Base-by-base conservation (phyloP, 2,888 invertebrate species). In the Caenorhabditis macrosperma region DNA sequence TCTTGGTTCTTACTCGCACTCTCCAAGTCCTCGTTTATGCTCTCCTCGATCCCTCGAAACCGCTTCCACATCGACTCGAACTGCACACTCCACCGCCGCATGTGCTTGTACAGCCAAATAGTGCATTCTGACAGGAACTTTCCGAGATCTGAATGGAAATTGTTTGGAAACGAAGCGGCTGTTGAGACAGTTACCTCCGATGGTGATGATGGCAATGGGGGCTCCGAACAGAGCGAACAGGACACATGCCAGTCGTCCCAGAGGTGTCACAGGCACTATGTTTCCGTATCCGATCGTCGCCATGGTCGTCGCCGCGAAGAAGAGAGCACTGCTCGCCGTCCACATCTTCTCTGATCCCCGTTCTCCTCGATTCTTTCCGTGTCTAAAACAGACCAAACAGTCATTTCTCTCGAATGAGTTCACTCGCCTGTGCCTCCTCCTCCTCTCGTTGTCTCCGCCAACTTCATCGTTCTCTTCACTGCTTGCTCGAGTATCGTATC, bases 281-380 rank as follows among this genome's bases (percentile, higher is more conserved):
- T 90, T 90, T 38, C 90, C 90, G 78, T 88, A 89, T 44, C 88
- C 90, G 26, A 90, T 90, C 17, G 90, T 90, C 4, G 90, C 89
- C 90, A 90, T 90, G 1, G 90, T 90, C 2, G 90, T 90, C 6
- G 89, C 89, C 2, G 90, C 88, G 68, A 90, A 90, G 78, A 90
- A 90, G 6, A 90, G 72, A 0, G 90, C 86, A 59, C 88, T 89
- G 55, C 85, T 84, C 12, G 86, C 83, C 12, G 90, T 90, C 90
- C 90, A 90, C 84, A 90, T 78, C 72, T 90, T 88, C 33, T 88
- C 88, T 1, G 64, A 55, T n/a, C 85, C 84, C 44, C 78, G 76
- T 15, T 89, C 88, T 22, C 64, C 75, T n/a, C 87, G 78, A 30
- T 84, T 82, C 38, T 83, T 84, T 26, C 86, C 82, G 30, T 74